Conservation (phyloP, 2,113 vertebrate species). For the Salvelinus alpinus region DNA sequence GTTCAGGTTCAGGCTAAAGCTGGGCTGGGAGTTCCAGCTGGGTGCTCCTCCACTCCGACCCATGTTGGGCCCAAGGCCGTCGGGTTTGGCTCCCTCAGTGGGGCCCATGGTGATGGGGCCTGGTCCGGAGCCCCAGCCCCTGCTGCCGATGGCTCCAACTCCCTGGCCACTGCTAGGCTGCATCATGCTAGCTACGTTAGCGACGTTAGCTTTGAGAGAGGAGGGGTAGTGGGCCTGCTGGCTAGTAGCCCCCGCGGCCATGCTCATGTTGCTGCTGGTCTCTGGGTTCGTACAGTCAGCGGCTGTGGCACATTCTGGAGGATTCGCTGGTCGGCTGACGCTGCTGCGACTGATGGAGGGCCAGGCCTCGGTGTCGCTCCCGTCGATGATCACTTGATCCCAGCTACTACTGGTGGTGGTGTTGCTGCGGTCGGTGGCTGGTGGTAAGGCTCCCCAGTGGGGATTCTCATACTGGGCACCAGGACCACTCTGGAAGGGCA, state of each 20-base stretch:
- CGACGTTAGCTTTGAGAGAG: constrained; percentile 72
- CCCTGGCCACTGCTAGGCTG: constrained; percentile 22
- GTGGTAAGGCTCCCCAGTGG: constrained; percentile 81
- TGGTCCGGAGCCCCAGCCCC: constrained; percentile 86
- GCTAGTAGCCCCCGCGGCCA: constrained; percentile 92
- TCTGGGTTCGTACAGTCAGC: constrained; percentile 82
- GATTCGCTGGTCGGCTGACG: constrained; percentile 55
- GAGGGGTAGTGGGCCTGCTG: constrained; percentile 89
- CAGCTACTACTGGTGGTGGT: constrained; percentile 71
- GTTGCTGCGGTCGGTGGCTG: constrained; percentile 75
- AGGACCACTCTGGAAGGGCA: constrained; percentile 72
- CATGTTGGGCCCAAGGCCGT: constrained; percentile 83
- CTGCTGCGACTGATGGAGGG: constrained; percentile 79
- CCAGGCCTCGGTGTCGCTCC: constrained; percentile 88
- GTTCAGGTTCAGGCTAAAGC: constrained; percentile 95
- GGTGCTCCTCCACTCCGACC: constrained; percentile 81
- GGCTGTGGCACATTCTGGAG: constrained; percentile 91
- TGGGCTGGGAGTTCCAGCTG: constrained; percentile 87
- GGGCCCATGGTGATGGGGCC: constrained; percentile 64
- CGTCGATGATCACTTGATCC: constrained; percentile 89
- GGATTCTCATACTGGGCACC: constrained; percentile 90
- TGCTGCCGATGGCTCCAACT: constrained; percentile 63
- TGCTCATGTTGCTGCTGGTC: constrained; percentile 79
- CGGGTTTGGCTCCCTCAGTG: constrained; percentile 72
- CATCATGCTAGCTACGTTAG: constrained; percentile 77